These are phyloP conservation scores for Bostrychus sinensis DNA, from an alignment of 2,113 vertebrate genomes.

Conservation along the genomic window DNA sequence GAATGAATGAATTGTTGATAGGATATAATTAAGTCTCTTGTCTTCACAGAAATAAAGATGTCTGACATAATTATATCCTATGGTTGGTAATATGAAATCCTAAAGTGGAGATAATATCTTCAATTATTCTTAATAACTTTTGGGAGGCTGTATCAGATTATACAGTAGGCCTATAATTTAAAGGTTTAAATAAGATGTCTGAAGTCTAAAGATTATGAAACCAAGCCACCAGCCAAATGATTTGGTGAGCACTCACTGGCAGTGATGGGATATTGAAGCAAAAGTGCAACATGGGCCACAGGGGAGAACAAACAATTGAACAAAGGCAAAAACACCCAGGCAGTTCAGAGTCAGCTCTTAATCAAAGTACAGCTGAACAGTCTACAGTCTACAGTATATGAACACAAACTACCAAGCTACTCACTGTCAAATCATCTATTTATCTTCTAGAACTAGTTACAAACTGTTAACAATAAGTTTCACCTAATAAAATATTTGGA, in stretches of 20 bases:
- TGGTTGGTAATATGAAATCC: conserved; percentile 18
- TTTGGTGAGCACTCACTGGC: conserved; percentile 24
- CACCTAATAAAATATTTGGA: no score
- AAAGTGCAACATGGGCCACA: conserved; percentile 43
- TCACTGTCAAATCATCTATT: background rate
- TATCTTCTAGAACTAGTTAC: no score
- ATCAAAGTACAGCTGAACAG: conserved; percentile 29
- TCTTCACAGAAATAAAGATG: background rate
- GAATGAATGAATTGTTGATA: background rate
- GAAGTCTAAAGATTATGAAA: conserved; percentile 22
- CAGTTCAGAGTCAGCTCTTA: conserved; percentile 15
- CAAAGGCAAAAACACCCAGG: conserved; percentile 32
- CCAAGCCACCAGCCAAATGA: conserved; percentile 20
- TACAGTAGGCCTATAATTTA: conserved; percentile 36
- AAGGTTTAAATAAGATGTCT: conserved; percentile 20
- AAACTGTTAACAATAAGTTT: no score
- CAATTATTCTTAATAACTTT: conserved; percentile 16
- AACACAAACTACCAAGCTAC: background rate
- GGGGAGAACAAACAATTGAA: conserved; percentile 25
- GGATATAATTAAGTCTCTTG: no score
- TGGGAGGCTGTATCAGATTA: conserved; percentile 26
- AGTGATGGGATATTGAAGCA: conserved; percentile 34
- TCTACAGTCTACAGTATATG: conserved; percentile 27
- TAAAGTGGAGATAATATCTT: conserved; percentile 25
- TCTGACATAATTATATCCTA: background rate